Evolutionary conservation across 2,113 vertebrate species (phyloP).

Genomic region (Ailuropoda melanoleuca): DNA sequence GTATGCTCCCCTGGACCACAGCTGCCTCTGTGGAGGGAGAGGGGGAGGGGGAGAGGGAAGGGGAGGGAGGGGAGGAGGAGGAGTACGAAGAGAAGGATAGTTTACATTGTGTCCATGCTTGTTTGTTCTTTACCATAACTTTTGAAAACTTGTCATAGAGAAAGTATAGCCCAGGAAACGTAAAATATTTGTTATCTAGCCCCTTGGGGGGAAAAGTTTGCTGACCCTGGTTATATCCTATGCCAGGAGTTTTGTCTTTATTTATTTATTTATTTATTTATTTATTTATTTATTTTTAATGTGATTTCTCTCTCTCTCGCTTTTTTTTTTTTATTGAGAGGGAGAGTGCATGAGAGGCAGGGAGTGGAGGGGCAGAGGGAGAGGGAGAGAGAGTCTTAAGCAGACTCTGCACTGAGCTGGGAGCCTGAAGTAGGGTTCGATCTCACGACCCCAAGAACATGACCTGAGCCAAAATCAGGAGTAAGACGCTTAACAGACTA

Average conservation of each 20-base stretch:
- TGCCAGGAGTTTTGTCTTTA: not conserved
- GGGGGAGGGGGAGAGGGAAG: too few species aligned
- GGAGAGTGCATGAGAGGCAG: too few species aligned
- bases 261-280: not conserved
- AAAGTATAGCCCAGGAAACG: too few species aligned
- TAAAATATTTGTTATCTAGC: not conserved
- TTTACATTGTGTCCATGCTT: not conserved
- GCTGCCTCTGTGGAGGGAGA: not conserved
- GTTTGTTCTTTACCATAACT: not conserved
- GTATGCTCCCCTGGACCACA: not conserved
- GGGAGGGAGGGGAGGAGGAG: too few species aligned
- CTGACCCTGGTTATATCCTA: not conserved
- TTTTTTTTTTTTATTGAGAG: too few species aligned
- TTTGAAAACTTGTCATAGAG: not conserved
- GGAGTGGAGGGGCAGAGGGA: not conserved
- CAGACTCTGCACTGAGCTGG: too few species aligned
- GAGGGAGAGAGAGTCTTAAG: too few species aligned
- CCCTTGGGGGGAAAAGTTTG: not conserved
- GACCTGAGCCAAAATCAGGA: too few species aligned
- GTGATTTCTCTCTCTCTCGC: too few species aligned
- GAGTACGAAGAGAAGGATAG: too few species aligned
- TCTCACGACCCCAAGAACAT: not conserved
- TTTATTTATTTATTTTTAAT: not conserved
- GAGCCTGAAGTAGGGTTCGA: not conserved
- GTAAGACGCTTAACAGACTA: not conserved